Evolutionary conservation across 2,797 vertebrate genomes (phyloP), one percentile per base, ranked within the genome.

Genomic region (Xenentodon cancila): DNA sequence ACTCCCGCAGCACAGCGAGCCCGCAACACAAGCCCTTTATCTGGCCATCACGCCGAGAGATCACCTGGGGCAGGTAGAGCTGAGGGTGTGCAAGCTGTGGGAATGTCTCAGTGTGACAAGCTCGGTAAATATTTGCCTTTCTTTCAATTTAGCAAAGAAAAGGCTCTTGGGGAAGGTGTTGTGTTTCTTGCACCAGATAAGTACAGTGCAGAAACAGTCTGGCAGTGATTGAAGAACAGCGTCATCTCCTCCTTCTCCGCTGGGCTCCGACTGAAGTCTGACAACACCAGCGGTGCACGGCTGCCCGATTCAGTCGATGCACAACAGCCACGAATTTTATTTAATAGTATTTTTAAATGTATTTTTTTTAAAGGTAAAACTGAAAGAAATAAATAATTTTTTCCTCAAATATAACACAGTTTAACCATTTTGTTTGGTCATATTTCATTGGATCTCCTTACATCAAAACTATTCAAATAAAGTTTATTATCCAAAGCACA

Each of bases 91-190:
- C 74, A 66, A 77, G 63, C 71, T 68, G 65, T 59, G 70, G 72
- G 79, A 84, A 84, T 73, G 18, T 37, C 60, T 75, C 62, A 67
- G 25, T 63, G 51, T 42, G 53, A 67, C 59, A 49, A 60, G 71
- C 64, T 72, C 22, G 9, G 84, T 82, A 80, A 89, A 92, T 88
- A 90, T 91, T 88, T 82, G 73, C 49, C 64, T 52, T 25, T 68
- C 56, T 79, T 69, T 88, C 34, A 16, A 85, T 78, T 86, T 75
- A 84, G 86, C 73, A 73, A 75, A 64, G 53, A 47, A 59, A 78
- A 64, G 44, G 44, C 32, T 55, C 25, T 50, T 64, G 50, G 53
- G 51, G 52, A 63, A 63, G 81, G 68, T 72, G 63, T 70, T 78
- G 60, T 45, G 63, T 87, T 81, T 81, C 51, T 37, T 45, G 51